Evolutionary conservation across 1,140 invertebrate species (phyloP).

Genomic region (Steinernema khuongi): DNA sequence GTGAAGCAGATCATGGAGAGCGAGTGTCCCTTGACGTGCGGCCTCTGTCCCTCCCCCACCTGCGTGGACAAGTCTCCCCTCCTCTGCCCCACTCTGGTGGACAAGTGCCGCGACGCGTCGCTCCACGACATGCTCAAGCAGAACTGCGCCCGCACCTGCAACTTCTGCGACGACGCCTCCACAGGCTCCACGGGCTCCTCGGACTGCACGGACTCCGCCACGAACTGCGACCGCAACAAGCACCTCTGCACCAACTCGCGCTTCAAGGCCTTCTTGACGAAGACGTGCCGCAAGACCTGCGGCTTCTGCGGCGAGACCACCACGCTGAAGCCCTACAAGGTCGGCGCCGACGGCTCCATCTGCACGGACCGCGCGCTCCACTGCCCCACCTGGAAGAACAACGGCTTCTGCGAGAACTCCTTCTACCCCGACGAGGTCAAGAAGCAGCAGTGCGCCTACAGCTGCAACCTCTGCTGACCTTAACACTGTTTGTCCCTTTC

Average conservation of each 20-base stretch:
- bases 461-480: not conserved
- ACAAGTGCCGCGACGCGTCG: not conserved
- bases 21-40: no score
- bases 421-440: not conserved
- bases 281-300: not conserved
- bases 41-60: no score
- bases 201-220: not conserved
- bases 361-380: not conserved
- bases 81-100: no score
- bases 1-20: no score
- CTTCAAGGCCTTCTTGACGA: not conserved
- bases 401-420: not conserved
- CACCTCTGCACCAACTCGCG: not conserved
- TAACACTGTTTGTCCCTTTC: not conserved
- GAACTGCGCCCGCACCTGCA: not conserved
- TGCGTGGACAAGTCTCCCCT: not conserved
- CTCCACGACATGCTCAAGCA: not conserved
- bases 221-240: not conserved
- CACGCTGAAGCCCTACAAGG: not conserved
- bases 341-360: not conserved
- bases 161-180: not conserved
- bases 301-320: not conserved
- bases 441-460: not conserved
- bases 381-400: not conserved
- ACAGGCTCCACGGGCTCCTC: not conserved